Evolutionary conservation across 2,888 invertebrate species (phyloP).

Genomic region (Galerucella pusilla): DNA sequence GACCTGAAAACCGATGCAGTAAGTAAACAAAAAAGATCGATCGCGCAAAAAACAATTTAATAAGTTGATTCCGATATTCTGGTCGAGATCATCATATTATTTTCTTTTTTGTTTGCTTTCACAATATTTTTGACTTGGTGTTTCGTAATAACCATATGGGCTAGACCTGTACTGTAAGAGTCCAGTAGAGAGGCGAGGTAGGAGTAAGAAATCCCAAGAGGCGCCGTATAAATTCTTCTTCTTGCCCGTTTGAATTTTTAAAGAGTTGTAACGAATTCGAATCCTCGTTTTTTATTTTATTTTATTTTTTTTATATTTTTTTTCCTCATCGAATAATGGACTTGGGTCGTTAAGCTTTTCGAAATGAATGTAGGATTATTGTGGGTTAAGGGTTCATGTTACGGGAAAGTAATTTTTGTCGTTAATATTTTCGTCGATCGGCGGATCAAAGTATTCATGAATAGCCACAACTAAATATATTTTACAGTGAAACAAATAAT

Average conservation of each 20-base stretch:
- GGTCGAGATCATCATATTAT: too few relatives aligned
- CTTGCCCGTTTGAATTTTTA: conserved; percentile 34
- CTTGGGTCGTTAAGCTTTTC: conserved; percentile 24
- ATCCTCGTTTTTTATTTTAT: conserved; percentile 19
- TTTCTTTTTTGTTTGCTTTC: neutral
- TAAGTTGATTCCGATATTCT: too few relatives aligned
- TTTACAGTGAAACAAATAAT: too few relatives aligned
- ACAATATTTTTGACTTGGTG: neutral
- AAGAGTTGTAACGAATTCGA: conserved; percentile 31
- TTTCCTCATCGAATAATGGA: conserved; percentile 20
- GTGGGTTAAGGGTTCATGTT: conserved; percentile 14
- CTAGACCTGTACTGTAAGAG: conserved; percentile 10
- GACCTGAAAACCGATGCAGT: too few relatives aligned
- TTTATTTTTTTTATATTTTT: conserved; percentile 22
- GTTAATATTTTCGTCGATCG: neutral
- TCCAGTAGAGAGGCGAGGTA: conserved; percentile 17
- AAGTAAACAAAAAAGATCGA: too few relatives aligned
- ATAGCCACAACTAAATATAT: neutral
- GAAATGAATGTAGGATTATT: conserved; percentile 24
- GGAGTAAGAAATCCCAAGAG: conserved; percentile 41
- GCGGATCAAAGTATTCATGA: conserved; percentile 12
- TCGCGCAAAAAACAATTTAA: too few relatives aligned
- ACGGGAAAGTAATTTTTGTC: conserved; percentile 14
- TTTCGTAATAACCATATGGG: neutral
- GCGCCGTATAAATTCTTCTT: conserved; percentile 43